Evolutionary conservation across 2,113 vertebrate species (phyloP), one percentile per base, ranked within the genome.

Genomic region (Corythoichthys haematopterus): DNA sequence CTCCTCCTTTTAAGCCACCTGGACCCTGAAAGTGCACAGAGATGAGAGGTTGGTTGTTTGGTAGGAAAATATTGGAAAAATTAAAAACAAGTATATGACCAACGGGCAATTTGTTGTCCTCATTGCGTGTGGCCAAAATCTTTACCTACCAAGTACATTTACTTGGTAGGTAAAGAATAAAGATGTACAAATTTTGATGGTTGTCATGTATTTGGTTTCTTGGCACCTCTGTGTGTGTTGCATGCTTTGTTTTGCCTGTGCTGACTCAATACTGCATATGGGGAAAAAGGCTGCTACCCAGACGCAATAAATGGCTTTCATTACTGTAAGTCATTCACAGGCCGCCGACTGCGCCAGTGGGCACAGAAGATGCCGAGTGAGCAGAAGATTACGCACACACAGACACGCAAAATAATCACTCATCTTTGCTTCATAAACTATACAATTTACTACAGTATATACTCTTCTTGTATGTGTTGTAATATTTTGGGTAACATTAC

Each of bases 1-100:
- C 97, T 55, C 95, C 95, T 91, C 97, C 97, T 90, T 99, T 99
- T 70, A 99, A 91, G 78, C 97, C 96, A 83, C 79, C 87, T 74
- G 92, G 87, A 85, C 96, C 97, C 96, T 98, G 86, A 76, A 79
- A 91, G 43, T 65, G 14, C 53, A 56, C 28, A 36, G 55, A 85
- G 65, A 89, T 70, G 68, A 85, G 50, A 74, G 52, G 57, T 80
- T 66, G 75, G 73, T 66, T 71, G 40, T 43, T 43, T 4, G 40
- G 6, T 43, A 43, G 1, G 9, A 43, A 43, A 43, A 43, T 8
- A 43, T 3, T 7, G 3, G 2, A 12, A 48, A 48, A 48, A 48
- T 3, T 14, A 2, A 51, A 28, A 3, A 2, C 6, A 3, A 28
- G 7, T 3, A n/a, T 20, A 28, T 53, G 9, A 7, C 2, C 9